Evolutionary conservation across 2,113 vertebrate species (phyloP).

Genomic region (Okapia johnstoni): DNA sequence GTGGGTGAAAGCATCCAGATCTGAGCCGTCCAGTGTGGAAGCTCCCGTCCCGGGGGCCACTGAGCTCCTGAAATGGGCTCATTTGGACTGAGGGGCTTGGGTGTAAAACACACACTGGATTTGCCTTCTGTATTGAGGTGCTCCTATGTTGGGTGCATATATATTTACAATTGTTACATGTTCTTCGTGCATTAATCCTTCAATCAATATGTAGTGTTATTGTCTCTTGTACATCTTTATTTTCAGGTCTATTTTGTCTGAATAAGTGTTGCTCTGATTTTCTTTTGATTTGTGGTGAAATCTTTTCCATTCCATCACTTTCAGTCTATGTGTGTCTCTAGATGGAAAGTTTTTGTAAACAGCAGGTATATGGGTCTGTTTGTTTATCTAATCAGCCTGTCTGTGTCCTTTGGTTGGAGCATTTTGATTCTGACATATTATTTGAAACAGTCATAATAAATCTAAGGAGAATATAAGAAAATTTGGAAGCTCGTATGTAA

Average conservation of each 20-base stretch:
- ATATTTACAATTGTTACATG: neutral
- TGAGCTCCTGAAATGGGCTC: neutral
- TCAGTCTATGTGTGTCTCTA: neutral
- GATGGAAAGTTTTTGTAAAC: neutral
- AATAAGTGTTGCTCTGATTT: neutral
- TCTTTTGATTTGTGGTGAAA: neutral
- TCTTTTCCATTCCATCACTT: neutral
- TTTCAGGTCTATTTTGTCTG: neutral
- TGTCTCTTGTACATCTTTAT: neutral
- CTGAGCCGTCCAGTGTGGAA: neutral
- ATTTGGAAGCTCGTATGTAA: neutral
- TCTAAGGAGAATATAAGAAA: neutral
- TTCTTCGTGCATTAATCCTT: neutral
- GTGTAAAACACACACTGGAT: neutral
- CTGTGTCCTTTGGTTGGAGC: neutral
- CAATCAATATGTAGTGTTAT: neutral
- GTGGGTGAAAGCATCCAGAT: neutral
- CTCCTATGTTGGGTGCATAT: neutral
- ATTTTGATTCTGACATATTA: neutral
- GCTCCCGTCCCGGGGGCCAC: neutral
- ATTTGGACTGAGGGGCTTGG: neutral
- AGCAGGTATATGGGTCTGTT: neutral
- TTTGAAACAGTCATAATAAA: neutral
- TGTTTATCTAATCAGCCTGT: neutral
- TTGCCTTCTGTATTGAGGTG: neutral